These are phyloP conservation scores for Bombus picipes DNA, from an alignment of 1,140 invertebrate species.

Conservation along the genomic window DNA sequence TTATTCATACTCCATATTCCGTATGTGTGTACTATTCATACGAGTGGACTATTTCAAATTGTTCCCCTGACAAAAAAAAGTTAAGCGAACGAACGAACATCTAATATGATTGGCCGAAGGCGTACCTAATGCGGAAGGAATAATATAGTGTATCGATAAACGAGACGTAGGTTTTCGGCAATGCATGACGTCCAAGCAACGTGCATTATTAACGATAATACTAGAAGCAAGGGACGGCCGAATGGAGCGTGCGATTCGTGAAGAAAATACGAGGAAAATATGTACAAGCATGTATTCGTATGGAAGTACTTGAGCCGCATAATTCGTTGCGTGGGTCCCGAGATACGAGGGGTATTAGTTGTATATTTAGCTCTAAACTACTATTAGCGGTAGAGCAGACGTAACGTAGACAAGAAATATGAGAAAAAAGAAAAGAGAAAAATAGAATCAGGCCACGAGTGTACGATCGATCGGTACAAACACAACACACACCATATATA, in stretches of 20 bases:
- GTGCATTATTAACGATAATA: conserved; percentile 73
- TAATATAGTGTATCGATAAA: not conserved
- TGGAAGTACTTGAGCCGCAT: conserved; percentile 48
- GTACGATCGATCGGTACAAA: conserved; percentile 46
- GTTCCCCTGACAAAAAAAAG: not conserved
- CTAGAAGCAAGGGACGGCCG: conserved; percentile 31
- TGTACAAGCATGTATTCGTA: conserved; percentile 19
- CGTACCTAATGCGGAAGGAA: not conserved
- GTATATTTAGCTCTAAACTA: conserved; percentile 64
- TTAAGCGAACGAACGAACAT: not conserved
- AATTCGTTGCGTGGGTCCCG: conserved; percentile 61
- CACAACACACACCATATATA: conserved; percentile 1
- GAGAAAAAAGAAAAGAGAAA: conserved; percentile 31
- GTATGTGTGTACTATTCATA: conserved; percentile 11
- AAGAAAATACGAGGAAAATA: conserved; percentile 3
- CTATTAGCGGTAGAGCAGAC: conserved; percentile 63
- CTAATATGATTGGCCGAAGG: not conserved
- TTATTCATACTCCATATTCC: conserved; percentile 1
- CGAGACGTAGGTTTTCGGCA: not conserved
- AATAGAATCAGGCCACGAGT: conserved; percentile 45
- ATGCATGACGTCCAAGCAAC: conserved; percentile 63
- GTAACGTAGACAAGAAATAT: conserved; percentile 54
- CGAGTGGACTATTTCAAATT: not conserved
- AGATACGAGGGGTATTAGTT: conserved; percentile 59
- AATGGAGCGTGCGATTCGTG: conserved; percentile 45